These are phyloP conservation scores for Schrankia costaestrigalis DNA, from an alignment of 2,888 invertebrate species.

Conservation along the genomic window DNA sequence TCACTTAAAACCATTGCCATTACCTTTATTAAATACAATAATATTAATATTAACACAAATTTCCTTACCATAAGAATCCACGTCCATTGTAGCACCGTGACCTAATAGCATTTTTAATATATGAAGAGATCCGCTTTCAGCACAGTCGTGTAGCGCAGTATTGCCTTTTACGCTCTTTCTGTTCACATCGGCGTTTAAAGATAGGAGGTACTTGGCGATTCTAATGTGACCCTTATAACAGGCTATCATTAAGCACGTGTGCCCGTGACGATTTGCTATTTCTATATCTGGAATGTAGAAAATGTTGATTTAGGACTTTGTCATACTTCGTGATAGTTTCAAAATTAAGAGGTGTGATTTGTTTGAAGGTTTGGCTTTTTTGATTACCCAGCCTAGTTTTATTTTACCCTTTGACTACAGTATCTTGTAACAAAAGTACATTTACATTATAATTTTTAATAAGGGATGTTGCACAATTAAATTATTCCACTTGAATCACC, in stretches of 20 bases:
- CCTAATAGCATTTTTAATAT: constrained; percentile 93
- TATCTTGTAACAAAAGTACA: too few relatives aligned
- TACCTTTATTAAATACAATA: neutral
- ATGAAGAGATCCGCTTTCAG: constrained; percentile 96
- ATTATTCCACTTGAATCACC: too few relatives aligned
- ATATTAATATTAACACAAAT: neutral
- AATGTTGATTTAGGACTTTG: constrained; percentile 1
- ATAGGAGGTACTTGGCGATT: constrained; percentile 93
- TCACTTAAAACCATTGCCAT: too few relatives aligned
- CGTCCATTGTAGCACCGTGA: constrained; percentile 95
- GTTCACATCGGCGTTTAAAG: constrained; percentile 94
- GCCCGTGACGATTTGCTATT: constrained; percentile 96
- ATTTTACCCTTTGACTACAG: too few relatives aligned
- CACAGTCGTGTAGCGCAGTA: constrained; percentile 98
- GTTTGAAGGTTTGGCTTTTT: too few relatives aligned
- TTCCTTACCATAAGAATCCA: constrained; percentile 91
- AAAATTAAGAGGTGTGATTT: too few relatives aligned
- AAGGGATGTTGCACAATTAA: too few relatives aligned
- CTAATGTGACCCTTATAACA: constrained; percentile 96
- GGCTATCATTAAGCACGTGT: constrained; percentile 99
- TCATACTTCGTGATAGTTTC: too few relatives aligned
- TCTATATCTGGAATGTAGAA: constrained; percentile 88
- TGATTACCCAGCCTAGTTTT: too few relatives aligned
- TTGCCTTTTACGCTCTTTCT: constrained; percentile 95
- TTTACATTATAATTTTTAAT: too few relatives aligned